A percentile compares a stretch with the other conserved stretches of the same genome.
These are phyloP conservation scores for Drosophila tanythrix DNA, from an alignment of 2,888 invertebrate species.

Conservation along the genomic window DNA sequence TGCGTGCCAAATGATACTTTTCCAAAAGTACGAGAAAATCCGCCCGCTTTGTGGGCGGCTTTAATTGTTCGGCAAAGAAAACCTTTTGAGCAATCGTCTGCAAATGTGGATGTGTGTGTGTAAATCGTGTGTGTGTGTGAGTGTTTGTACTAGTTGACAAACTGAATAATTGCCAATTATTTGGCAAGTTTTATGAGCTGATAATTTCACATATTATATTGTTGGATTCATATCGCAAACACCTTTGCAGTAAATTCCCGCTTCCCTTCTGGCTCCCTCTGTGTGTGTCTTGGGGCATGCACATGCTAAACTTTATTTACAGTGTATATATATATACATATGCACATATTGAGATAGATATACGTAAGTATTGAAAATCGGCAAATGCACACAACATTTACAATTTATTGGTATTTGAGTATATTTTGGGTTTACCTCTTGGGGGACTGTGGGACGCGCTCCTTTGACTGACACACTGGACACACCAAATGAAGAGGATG, in stretches of 20 bases:
- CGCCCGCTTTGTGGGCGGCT: constrained; percentile 47
- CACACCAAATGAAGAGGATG: constrained; percentile 76
- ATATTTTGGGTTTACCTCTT: constrained; percentile 69
- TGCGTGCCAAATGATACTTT: constrained; percentile 80
- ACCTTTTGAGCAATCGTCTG: constrained; percentile 46
- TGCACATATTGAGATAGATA: constrained; percentile 18
- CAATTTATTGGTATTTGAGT: constrained; percentile 70
- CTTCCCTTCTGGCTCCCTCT: constrained; percentile 5
- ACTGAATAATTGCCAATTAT: constrained; percentile 80
- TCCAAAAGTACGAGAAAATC: constrained; percentile 41
- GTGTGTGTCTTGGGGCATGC: constrained; percentile 56
- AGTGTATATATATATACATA: constrained; percentile 46
- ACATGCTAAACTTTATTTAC: constrained; percentile 69
- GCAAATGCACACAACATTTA: constrained; percentile 75
- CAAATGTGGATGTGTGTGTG: constrained; percentile 9
- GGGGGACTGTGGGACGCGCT: constrained; percentile 50
- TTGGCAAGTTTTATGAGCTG: constrained; percentile 77
- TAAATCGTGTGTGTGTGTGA: constrained; percentile 31
- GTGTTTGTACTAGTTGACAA: constrained; percentile 65
- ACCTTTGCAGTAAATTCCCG: constrained; percentile 43
- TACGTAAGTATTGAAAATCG: constrained; percentile 41
- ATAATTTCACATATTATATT: constrained; percentile 76
- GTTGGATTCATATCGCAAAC: constrained; percentile 60
- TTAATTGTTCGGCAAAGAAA: constrained; percentile 69
- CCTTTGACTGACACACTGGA: constrained; percentile 72